Base-by-base conservation (phyloP, 2,113 vertebrate genomes). In the Odontophorus gujanensis region DNA sequence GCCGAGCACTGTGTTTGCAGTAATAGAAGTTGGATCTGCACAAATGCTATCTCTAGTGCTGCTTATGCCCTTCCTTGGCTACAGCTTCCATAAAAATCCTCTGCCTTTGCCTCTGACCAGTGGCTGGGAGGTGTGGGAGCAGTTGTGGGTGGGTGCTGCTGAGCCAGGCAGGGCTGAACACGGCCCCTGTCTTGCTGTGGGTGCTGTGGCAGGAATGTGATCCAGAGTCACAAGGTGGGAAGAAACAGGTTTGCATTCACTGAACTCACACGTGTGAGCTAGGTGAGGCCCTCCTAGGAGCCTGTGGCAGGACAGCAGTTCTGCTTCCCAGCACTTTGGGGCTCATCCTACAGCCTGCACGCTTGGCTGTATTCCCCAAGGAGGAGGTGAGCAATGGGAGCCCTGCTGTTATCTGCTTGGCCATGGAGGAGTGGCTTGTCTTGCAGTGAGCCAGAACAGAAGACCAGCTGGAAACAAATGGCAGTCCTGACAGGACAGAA, bases 361-460 rank as follows among this genome's bases (percentile, higher is more conserved):
- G 74, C 42, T 55, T 40, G 51, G 71, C 32, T 66, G 34, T 67
- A 12, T 90, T 88, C 80, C 92, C 85, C 76, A 93, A 15, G 57
- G 95, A 76, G 82, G 73, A 8, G 47, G 21, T 11, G 55, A 81
- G 71, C 1, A 47, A 89, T 76, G 85, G 57, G 85, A 91, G 81
- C 38, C 10, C 81, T 26, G 76, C 79, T 89, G 87, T 76, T 94
- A 42, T 95, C 76, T 80, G 74, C 63, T 9, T 26, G 32, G 68
- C 53, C 1, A 0, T 51, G 82, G 76, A 5, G 83, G 34, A 22
- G 65, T 78, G 77, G 83, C 81, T 94, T 32, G 4, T 59, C 63
- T 55, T 81, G 83, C 48, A 82, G 73, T 85, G 68, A 85, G 89
- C 67, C 83, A 87, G 81, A 45, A 78, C 92, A 92, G 86, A 68